Percentiles rank a stretch among this genome's conserved stretches.
These are phyloP conservation scores for Ennomos erosarius DNA, from an alignment of 2,888 invertebrate species.

Conservation along the genomic window DNA sequence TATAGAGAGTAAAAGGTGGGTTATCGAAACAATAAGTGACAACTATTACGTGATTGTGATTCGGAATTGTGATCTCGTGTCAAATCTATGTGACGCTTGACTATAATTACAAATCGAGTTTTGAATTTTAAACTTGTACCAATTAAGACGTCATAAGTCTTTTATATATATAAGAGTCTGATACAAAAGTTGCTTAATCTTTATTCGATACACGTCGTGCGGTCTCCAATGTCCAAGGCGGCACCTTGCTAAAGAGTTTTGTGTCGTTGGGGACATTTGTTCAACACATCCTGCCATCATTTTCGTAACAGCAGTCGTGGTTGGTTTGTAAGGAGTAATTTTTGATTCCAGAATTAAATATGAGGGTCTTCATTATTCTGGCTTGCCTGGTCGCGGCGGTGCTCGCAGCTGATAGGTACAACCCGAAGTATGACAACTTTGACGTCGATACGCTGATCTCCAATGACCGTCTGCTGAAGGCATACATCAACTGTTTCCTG, in stretches of 20 bases:
- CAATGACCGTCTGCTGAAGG: constrained; percentile 89
- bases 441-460: constrained; percentile 88
- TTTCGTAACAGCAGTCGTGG: constrained; percentile 45
- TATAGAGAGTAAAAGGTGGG: constrained; percentile 81
- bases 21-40: constrained; percentile 66
- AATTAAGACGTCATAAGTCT: constrained; percentile 13
- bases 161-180: constrained; percentile 30
- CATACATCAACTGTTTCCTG: constrained; percentile 90
- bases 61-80: constrained; percentile 44
- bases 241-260: constrained; percentile 50
- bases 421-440: constrained; percentile 89
- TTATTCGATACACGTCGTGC: constrained; percentile 59
- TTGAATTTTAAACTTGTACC: constrained; percentile 14
- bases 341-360: constrained; percentile 58
- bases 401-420: constrained; percentile 83
- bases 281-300: constrained; percentile 46
- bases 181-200: constrained; percentile 24
- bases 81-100: constrained; percentile 21
- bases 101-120: constrained; percentile 19
- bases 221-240: constrained; percentile 54
- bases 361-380: constrained; percentile 66
- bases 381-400: constrained; percentile 64
- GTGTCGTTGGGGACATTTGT: constrained; percentile 52
- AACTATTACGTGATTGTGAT: constrained; percentile 57
- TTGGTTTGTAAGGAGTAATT: constrained; percentile 36